Percentiles rank a stretch among this genome's conserved stretches.
phyloP scores from a whole-genome alignment of 2,797 vertebrate species.

The Scolopax rusticola region DNA sequence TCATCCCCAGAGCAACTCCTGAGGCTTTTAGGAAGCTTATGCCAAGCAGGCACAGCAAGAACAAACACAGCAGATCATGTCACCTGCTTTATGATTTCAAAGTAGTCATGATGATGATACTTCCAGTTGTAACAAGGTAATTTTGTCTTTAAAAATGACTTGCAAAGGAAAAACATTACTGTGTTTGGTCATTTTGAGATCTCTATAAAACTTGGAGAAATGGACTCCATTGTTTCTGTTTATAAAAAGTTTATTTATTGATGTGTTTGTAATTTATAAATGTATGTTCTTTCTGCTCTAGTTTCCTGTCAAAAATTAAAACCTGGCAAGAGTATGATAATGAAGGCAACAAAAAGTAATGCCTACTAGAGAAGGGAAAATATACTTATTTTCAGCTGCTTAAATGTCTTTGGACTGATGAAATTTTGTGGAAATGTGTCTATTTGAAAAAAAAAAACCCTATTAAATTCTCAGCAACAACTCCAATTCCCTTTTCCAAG shows the following conservation, averaged over 20 bases:
- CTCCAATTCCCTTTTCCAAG: slow-evolving; percentile 42
- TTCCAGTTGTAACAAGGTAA: neutral
- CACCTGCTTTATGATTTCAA: slow-evolving; percentile 26
- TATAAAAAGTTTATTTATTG: neutral
- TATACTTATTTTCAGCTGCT: neutral
- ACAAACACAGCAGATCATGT: neutral
- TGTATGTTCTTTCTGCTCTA: neutral
- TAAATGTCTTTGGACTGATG: neutral
- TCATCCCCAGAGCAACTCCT: slow-evolving; percentile 29
- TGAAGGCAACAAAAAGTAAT: neutral
- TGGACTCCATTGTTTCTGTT: neutral
- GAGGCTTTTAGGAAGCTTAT: slow-evolving; percentile 44
- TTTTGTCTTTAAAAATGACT: neutral
- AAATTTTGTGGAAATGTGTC: slow-evolving; percentile 20
- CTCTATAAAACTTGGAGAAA: neutral
- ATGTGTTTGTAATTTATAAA: neutral
- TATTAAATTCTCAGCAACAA: slow-evolving; percentile 13
- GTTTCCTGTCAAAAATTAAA: neutral
- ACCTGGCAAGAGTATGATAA: neutral
- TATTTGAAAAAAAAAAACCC: slow-evolving; percentile 20
- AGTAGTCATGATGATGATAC: neutral
- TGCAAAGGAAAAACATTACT: neutral
- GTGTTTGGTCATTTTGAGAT: neutral
- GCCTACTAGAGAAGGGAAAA: neutral
- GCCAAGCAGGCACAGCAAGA: slow-evolving; percentile 17